phyloP scores from a whole-genome alignment of 2,113 vertebrate genomes.

The Eidolon helvum region DNA sequence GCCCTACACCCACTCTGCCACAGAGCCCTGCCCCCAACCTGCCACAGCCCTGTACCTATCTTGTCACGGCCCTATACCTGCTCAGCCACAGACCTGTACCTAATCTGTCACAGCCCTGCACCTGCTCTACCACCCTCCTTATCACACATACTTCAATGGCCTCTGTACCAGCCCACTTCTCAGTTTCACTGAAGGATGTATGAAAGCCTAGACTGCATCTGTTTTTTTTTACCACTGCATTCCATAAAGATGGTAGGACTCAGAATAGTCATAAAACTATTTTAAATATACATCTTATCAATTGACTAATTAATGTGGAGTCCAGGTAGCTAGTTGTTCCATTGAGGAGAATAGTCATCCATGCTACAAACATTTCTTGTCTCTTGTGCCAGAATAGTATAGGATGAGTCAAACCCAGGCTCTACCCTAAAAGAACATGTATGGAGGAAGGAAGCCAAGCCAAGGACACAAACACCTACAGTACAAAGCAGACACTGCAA shows the following conservation, averaged over 20 bases:
- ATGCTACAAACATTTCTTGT: not conserved
- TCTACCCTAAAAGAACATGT: not conserved
- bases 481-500: not conserved
- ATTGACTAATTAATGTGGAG: slow-evolving; percentile 2
- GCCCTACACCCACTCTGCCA: not conserved
- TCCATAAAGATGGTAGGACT: not conserved
- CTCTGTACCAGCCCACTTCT: not conserved
- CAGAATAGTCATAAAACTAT: not conserved
- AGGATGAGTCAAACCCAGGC: not conserved
- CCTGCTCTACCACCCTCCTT: not conserved
- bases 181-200: not conserved
- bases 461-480: not conserved
- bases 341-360: not conserved
- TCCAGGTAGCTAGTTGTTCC: not conserved
- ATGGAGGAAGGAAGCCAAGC: not conserved
- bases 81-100: not conserved
- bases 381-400: not conserved
- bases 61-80: not conserved
- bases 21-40: not conserved
- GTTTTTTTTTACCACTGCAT: not conserved
- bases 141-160: not conserved
- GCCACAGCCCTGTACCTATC: not conserved
- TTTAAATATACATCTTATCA: not conserved
- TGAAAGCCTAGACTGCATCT: not conserved
- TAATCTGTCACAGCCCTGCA: not conserved